phyloP scores from a whole-genome alignment of 2,888 invertebrate genomes.

The Prenolepis imparis region DNA sequence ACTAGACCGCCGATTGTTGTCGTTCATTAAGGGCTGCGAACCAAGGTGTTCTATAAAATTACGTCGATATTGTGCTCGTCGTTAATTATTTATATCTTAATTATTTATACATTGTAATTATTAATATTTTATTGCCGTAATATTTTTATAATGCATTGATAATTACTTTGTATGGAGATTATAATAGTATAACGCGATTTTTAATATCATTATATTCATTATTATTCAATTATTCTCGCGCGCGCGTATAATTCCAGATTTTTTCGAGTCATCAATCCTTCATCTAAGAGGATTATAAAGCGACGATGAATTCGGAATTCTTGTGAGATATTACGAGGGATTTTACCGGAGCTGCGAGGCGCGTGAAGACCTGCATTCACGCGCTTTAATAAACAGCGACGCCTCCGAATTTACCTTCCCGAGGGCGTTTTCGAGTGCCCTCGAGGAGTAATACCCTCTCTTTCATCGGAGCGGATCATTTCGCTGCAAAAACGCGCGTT shows the following conservation, averaged over 20 bases:
- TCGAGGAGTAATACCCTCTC: constrained; percentile 59
- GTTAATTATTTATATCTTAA: background rate
- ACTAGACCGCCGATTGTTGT: background rate
- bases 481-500: constrained; percentile 62
- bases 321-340: constrained; percentile 28
- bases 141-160: background rate
- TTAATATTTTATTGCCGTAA: too few species aligned
- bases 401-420: constrained; percentile 36
- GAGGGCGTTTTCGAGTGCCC: constrained; percentile 35
- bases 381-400: constrained; percentile 26
- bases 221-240: background rate
- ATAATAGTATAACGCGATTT: background rate
- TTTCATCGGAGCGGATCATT: constrained; percentile 67
- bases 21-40: background rate
- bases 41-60: background rate
- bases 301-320: constrained; percentile 36
- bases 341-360: constrained; percentile 7
- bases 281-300: constrained; percentile 35
- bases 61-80: background rate
- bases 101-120: too few species aligned
- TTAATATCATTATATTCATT: background rate
- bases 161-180: background rate
- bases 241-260: background rate
- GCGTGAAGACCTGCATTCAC: background rate
- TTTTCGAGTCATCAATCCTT: background rate